Conservation (phyloP, 2,797 vertebrate species). For the Sylvilagus floridanus region DNA sequence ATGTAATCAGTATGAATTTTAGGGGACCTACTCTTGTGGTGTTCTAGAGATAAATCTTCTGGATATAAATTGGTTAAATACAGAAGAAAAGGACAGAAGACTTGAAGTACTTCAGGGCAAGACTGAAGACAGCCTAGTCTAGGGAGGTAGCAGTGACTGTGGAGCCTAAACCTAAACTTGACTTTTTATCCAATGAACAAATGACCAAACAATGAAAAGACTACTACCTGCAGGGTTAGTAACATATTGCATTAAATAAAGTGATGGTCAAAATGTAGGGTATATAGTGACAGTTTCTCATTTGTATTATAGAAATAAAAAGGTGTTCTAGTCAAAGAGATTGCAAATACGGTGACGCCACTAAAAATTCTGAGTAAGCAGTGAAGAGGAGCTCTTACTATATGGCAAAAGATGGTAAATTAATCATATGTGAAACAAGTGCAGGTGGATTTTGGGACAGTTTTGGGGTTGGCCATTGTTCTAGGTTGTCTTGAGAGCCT, state of each 20-base stretch:
- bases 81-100: neutral
- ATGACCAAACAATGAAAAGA: neutral
- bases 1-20: neutral
- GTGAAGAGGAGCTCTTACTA: too few relatives aligned
- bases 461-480: neutral
- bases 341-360: neutral
- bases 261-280: neutral
- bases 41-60: conserved; percentile 13
- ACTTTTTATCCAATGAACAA: neutral
- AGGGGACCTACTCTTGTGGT: neutral
- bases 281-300: neutral
- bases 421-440: neutral
- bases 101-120: neutral
- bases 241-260: neutral
- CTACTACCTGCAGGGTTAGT: neutral
- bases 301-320: neutral
- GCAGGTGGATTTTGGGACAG: rapidly evolving
- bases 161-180: neutral
- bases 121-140: neutral
- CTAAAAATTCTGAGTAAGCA: too few relatives aligned
- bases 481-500: neutral
- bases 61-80: neutral
- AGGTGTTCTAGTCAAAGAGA: neutral
- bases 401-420: neutral
- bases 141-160: neutral